These are phyloP conservation scores for Phrynosoma blainvillii DNA, from an alignment of 2,113 vertebrate genomes.

Conservation along the genomic window DNA sequence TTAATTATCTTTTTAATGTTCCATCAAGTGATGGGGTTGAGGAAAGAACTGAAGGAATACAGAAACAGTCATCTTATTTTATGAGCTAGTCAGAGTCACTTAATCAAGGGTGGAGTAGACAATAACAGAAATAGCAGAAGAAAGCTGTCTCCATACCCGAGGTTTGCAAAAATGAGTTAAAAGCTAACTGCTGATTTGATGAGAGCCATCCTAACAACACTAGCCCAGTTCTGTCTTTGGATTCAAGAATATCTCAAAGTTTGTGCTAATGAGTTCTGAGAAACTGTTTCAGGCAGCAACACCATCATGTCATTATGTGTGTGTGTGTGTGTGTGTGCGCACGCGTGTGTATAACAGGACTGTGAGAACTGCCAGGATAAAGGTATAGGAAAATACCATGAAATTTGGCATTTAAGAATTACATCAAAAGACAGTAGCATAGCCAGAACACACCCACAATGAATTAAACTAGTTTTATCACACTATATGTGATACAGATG, in stretches of 20 bases:
- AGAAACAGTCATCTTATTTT: conserved; percentile 28
- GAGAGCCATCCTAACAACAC: accelerated
- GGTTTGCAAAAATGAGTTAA: conserved; percentile 25
- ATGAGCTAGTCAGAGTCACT: conserved; percentile 27
- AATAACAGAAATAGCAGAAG: conserved; percentile 28
- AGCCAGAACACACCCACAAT: neutral
- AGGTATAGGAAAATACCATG: neutral
- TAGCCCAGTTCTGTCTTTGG: conserved; percentile 47
- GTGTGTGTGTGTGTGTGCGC: too few relatives aligned
- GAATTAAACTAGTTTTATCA: neutral
- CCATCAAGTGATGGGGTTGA: conserved; percentile 28
- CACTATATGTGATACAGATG: neutral
- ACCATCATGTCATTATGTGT: neutral
- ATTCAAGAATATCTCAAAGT: accelerated
- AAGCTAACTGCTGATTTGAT: conserved; percentile 35
- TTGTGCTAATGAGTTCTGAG: neutral
- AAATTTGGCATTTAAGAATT: neutral
- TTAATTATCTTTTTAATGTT: conserved; percentile 43
- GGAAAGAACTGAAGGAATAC: conserved; percentile 13
- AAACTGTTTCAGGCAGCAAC: neutral
- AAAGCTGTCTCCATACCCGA: conserved; percentile 18
- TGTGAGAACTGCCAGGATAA: neutral
- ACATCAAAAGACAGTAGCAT: neutral
- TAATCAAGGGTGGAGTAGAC: conserved; percentile 15
- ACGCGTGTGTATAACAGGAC: neutral